Evolutionary conservation across 64 coral and sea anemone genomes (phyloP).

Genomic region (Hydrozoanthus tunicans): DNA sequence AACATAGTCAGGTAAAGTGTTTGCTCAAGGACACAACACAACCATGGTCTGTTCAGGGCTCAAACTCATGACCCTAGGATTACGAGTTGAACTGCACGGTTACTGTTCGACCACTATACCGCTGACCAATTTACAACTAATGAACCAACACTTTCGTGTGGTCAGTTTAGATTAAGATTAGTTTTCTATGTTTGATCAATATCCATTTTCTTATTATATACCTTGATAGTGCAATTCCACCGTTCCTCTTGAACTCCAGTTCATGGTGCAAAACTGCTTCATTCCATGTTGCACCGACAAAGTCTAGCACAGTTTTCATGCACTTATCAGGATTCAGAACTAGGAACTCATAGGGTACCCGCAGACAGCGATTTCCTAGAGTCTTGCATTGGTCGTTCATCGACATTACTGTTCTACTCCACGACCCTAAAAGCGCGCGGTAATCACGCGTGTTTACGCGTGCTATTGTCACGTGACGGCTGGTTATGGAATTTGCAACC

Average conservation of each 20-base stretch:
- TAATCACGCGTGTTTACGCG: constrained; percentile 61
- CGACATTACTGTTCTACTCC: constrained; percentile 59
- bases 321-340: constrained; percentile 64
- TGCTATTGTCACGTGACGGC: constrained; percentile 72
- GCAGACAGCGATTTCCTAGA: constrained; percentile 69
- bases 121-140: too few relatives aligned
- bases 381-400: constrained; percentile 77
- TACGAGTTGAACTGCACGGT: too few relatives aligned
- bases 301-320: constrained; percentile 79
- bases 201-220: neutral
- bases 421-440: constrained; percentile 61
- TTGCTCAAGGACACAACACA: too few relatives aligned
- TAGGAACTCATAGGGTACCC: constrained; percentile 86
- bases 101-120: too few relatives aligned
- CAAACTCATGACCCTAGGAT: too few relatives aligned
- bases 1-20: too few relatives aligned
- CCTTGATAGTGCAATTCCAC: constrained; percentile 83
- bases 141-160: too few relatives aligned
- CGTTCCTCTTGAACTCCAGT: constrained; percentile 61
- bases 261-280: constrained; percentile 88
- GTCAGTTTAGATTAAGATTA: too few relatives aligned
- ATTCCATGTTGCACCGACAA: constrained; percentile 79
- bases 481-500: constrained; percentile 84
- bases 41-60: too few relatives aligned
- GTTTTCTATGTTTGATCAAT: too few relatives aligned